phyloP scores from a whole-genome alignment of 1,140 invertebrate species.

The Lysiphlebus fabarum region DNA sequence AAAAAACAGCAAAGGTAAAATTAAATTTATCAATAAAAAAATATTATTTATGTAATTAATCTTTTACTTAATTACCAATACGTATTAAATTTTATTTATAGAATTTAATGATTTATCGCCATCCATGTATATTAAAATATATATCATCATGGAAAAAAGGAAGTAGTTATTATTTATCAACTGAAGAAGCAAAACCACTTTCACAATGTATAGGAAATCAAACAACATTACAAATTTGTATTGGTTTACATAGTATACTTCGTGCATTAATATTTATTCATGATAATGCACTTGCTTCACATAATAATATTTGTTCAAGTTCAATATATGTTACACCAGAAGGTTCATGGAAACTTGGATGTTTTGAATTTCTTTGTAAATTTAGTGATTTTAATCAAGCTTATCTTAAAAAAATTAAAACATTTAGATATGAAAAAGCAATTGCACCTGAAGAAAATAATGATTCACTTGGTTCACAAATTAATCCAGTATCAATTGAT shows the following conservation, averaged over 20 bases:
- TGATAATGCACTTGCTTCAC: conserved; percentile 70
- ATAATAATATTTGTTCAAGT: conserved; percentile 76
- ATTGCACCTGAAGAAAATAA: conserved; percentile 70
- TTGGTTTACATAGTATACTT: conserved; percentile 72
- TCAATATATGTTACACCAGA: conserved; percentile 79
- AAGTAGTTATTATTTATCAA: conserved; percentile 70
- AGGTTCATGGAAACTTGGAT: conserved; percentile 79
- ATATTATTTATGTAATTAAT: no score
- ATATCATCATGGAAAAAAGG: conserved; percentile 74
- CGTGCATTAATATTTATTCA: conserved; percentile 77
- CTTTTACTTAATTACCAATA: no score
- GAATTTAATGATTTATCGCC: conserved; percentile 77
- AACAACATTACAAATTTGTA: conserved; percentile 72
- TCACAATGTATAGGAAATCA: conserved; percentile 62
- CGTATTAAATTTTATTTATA: not conserved
- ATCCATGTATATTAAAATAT: conserved; percentile 77
- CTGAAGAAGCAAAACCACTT: conserved; percentile 72
- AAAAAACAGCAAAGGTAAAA: conserved; percentile 67
- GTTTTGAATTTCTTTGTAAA: conserved; percentile 73
- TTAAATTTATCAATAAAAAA: no score
- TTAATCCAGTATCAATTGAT: conserved; percentile 64
- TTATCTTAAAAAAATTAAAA: conserved; percentile 67
- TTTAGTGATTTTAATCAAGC: conserved; percentile 64
- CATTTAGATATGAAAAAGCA: conserved; percentile 66
- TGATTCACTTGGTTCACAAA: conserved; percentile 41